Evolutionary conservation across 2,113 vertebrate genomes (phyloP).

Genomic region (Redunca redunca): DNA sequence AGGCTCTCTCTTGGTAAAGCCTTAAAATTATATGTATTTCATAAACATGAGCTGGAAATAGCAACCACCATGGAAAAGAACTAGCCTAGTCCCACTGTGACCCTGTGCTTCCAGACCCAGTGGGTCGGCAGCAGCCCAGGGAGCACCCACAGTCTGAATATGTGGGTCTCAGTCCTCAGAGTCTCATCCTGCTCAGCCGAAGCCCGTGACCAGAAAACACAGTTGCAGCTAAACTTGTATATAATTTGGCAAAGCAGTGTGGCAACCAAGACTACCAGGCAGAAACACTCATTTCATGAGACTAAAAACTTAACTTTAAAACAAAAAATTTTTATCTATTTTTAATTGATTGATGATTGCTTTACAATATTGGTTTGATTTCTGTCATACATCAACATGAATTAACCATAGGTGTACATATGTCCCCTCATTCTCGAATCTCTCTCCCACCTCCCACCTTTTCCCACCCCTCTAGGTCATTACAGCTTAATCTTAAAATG

Average conservation of each 20-base stretch:
- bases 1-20: background rate
- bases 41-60: slow-evolving; percentile 59
- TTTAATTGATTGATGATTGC: background rate
- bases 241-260: background rate
- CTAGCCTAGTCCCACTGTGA: background rate
- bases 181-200: background rate
- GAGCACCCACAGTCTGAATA: background rate
- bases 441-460: background rate
- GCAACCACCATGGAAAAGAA: slow-evolving; percentile 1
- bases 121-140: background rate
- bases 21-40: slow-evolving; percentile 49
- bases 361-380: background rate
- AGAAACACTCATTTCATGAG: background rate
- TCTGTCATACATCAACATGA: background rate
- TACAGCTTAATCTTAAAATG: background rate
- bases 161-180: background rate
- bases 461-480: background rate
- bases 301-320: background rate
- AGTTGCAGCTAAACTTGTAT: background rate
- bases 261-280: background rate
- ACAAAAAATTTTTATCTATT: background rate
- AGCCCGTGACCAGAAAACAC: background rate
- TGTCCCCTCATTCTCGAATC: background rate
- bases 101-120: background rate
- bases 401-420: background rate